These are phyloP conservation scores for Hybos culiciformis DNA, from an alignment of 2,888 invertebrate genomes.

Conservation along the genomic window DNA sequence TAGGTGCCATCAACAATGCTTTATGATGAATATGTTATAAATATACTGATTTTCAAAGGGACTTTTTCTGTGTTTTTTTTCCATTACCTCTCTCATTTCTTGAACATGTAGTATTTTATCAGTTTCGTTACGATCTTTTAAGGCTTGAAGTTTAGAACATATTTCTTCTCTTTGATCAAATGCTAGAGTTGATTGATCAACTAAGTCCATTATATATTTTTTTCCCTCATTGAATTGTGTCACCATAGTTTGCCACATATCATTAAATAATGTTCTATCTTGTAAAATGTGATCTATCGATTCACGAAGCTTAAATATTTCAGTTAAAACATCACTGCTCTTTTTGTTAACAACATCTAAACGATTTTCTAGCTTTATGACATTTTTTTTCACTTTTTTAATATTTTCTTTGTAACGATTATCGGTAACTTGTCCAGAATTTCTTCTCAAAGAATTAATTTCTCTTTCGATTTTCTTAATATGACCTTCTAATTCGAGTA, in stretches of 20 bases:
- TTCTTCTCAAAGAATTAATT: background rate
- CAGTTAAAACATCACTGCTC: slow-evolving; percentile 59
- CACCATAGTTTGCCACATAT: slow-evolving; percentile 63
- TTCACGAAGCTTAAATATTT: slow-evolving; percentile 56
- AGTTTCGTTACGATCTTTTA: slow-evolving; percentile 64
- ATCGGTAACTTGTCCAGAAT: slow-evolving; percentile 18
- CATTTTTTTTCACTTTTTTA: slow-evolving; percentile 35
- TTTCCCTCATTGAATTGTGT: slow-evolving; percentile 64
- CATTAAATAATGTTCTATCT: slow-evolving; percentile 73
- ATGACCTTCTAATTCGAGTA: slow-evolving; percentile 40
- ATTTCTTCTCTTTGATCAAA: slow-evolving; percentile 79
- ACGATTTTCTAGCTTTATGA: slow-evolving; percentile 57
- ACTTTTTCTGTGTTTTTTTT: too few species aligned
- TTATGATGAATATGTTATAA: too few species aligned
- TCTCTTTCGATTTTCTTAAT: slow-evolving; percentile 27
- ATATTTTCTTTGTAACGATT: slow-evolving; percentile 37
- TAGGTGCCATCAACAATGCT: too few species aligned
- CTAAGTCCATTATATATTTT: slow-evolving; percentile 67
- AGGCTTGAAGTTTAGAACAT: slow-evolving; percentile 62
- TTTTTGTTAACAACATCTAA: slow-evolving; percentile 62
- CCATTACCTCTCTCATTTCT: slow-evolving; percentile 6
- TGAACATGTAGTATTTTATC: slow-evolving; percentile 52
- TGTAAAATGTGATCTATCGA: slow-evolving; percentile 71
- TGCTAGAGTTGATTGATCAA: slow-evolving; percentile 76
- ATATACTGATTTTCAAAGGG: too few species aligned